Base-by-base conservation (phyloP, 2,888 invertebrate genomes). In the Heliconius charithonia region DNA sequence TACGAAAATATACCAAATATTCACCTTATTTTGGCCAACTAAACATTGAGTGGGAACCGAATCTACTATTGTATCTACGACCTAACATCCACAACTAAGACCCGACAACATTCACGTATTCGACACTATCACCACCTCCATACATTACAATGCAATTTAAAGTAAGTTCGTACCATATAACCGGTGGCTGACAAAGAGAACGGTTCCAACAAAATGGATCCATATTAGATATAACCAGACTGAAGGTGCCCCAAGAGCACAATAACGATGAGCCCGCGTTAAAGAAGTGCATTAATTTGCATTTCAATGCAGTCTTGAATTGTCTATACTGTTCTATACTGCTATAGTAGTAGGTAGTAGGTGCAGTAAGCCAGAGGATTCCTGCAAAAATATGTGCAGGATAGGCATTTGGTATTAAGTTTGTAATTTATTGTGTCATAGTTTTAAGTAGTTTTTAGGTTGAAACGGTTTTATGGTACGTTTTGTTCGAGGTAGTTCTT, bases 221-320 rank as follows among this genome's bases (percentile, higher is more conserved):
- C 77, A 79, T 79, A 77, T 81, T 79, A 81, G 77, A 73, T 69
- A 75, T 73, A 79, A 78, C 79, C 81, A 79, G 77, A 76, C 80
- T 80, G 80, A 82, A 87, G 87, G 86, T 84, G 87, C 86, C 90
- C 83, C 83, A 63, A 59, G 90, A 85, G 91, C 83, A 88, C 87
- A 84, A 87, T 91, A 89, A 86, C 88, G 86, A 86, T 87, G 87
- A 87, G 85, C 86, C 82, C 84, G 83, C 83, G 84, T 84, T 88
- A 89, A 90, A 90, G 89, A 89, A 90, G 83, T 89, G 87, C 89
- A 86, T 83, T 88, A 87, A 92, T 92, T 91, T 91, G 87, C 90
- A 91, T 91, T 87, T 87, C 86, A 84, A 86, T 89, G 88, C 82
- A 80, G 76, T 81, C 81, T 78, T 82, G 82, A 82, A 80, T 81